Evolutionary conservation across 2,888 invertebrate genomes (phyloP), one percentile per base, ranked within the genome.

Genomic region (Criorhina ranunculi): DNA sequence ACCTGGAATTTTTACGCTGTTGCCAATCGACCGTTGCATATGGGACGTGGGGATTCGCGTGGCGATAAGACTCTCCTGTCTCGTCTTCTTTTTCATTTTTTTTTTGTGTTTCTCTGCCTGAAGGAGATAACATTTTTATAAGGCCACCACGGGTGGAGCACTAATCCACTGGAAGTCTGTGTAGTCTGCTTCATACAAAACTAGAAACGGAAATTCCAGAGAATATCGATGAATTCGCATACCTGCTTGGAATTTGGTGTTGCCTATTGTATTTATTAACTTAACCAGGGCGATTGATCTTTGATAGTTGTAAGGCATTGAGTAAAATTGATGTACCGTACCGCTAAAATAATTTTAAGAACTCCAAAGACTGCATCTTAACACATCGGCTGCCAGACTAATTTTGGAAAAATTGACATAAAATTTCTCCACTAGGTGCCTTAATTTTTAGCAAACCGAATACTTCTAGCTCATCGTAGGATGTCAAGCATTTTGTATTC

Each of bases 191-290:
- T 15, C 0, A 9, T 59, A 51, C 31, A 33, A 60, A 75, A 82
- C 70, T 77, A 72, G 77, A 72, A 77, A 72, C 44, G 77, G 70
- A 82, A 72, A 77, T 82, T 77, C 82, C 82, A 67, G 42, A 35
- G 53, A 72, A 72, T 37, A 46, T 57, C 42, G 57, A 15, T n/a
- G 12, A 70, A 29, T 53, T 66, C 24, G 42, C 33, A 57, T 76
- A 69, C 44, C 60, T 73, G 37, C 11, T 9, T 0, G 4, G 15
- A 4, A 19, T 11, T 24, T 9, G 17, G 46, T 15, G 46, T 46
- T 46, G 29, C 51, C 29, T n/a, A 15, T 7, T 0, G 1, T 8
- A 31, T 33, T 15, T 0, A 51, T 0, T 8, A 8, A 8, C 3
- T 31, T 8, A 29, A 49, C n/a, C 1, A 5, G 8, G n/a, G 5